Evolutionary conservation across 2,113 vertebrate species (phyloP).

Genomic region (Spermophilus dauricus): DNA sequence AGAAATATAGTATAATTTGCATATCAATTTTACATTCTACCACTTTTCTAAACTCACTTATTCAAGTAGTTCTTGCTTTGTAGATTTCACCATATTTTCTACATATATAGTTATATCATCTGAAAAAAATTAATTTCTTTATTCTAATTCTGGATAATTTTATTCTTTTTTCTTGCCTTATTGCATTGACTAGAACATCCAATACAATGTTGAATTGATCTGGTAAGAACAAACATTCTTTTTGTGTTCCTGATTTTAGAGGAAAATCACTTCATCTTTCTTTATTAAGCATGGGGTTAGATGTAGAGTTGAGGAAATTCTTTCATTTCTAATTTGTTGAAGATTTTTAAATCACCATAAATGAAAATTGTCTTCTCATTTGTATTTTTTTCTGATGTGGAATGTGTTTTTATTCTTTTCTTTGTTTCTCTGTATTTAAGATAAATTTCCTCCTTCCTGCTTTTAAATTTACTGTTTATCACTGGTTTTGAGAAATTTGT

Average conservation of each 20-base stretch:
- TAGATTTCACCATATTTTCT: background rate
- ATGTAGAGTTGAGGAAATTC: background rate
- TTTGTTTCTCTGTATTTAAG: background rate
- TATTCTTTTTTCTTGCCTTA: constrained; percentile 7
- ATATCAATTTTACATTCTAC: background rate
- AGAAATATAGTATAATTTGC: background rate
- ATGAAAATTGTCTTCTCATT: background rate
- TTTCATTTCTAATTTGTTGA: background rate
- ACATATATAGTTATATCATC: background rate
- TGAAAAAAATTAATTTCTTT: background rate
- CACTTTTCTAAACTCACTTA: background rate
- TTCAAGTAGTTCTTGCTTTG: background rate
- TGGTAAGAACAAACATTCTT: background rate
- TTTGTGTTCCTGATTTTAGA: background rate
- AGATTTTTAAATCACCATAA: background rate
- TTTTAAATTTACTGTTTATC: background rate
- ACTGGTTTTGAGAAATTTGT: constrained; percentile 19
- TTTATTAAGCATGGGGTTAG: background rate
- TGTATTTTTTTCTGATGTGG: background rate
- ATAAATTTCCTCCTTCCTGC: background rate
- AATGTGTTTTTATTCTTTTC: background rate
- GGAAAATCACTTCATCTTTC: background rate
- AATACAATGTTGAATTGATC: background rate
- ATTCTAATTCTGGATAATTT: background rate
- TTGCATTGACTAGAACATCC: background rate